Evolutionary conservation across 2,113 vertebrate genomes (phyloP).

Genomic region (Podocnemis expansa): DNA sequence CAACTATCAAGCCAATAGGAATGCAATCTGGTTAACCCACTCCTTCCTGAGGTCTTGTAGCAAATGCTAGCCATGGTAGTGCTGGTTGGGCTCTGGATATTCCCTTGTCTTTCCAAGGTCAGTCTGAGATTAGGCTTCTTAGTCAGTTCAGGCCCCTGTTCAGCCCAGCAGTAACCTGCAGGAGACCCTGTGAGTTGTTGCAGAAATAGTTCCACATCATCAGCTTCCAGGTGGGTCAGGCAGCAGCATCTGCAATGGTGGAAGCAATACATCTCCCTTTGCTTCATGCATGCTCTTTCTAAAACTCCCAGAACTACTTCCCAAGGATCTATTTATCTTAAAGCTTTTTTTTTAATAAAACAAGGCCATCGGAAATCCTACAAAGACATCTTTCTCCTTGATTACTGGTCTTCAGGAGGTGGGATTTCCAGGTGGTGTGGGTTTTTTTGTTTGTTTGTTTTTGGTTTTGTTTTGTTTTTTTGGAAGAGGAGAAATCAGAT

Average conservation of each 20-base stretch:
- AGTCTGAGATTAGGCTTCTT: not conserved
- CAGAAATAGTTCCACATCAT: too few species aligned
- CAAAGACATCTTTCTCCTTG: not conserved
- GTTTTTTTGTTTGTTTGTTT: too few species aligned
- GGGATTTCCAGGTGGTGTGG: too few species aligned
- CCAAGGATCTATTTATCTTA: not conserved
- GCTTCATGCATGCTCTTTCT: not conserved
- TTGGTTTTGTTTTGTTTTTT: too few species aligned
- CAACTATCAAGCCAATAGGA: not conserved
- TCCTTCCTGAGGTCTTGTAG: not conserved
- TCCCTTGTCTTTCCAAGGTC: not conserved
- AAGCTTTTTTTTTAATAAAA: not conserved
- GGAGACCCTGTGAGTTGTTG: not conserved
- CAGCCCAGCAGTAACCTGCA: not conserved
- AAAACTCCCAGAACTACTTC: not conserved
- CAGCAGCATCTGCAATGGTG: too few species aligned
- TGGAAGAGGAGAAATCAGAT: not conserved
- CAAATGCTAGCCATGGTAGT: not conserved
- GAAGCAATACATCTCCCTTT: too few species aligned
- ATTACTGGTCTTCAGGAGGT: not conserved
- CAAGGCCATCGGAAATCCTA: not conserved
- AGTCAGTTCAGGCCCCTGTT: not conserved
- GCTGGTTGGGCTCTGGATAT: not conserved
- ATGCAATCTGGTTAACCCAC: not conserved
- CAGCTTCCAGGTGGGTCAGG: too few species aligned